Evolutionary conservation across 2,113 vertebrate species (phyloP), one percentile per base, ranked within the genome.

Genomic region (Urocitellus parryii): DNA sequence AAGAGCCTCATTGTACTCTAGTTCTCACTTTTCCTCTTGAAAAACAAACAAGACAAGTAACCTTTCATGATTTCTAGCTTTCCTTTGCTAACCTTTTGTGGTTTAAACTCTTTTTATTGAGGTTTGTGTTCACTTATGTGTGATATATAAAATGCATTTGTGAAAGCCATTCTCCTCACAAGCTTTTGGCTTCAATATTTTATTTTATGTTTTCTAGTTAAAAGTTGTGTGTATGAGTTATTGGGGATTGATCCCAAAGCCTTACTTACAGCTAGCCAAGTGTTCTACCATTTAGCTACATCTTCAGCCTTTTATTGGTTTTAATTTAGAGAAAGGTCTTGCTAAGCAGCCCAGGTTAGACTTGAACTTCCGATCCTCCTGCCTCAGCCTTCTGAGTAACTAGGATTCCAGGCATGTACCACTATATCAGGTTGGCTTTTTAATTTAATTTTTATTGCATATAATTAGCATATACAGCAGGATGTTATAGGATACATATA

Each of bases 121-220:
- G 68, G 67, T 32, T 42, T 17, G 22, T 74, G 34, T 92, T n/a
- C 77, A 51, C 17, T 84, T 84, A 14, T 2, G 37, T 14, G 25
- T 77, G 20, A 51, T 22, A 76, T 68, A 51, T 76, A 67, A 88
- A 92, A 84, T 70, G 22, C 0, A 45, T 3, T 39, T 16, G 24
- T 16, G 42, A 90, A 96, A 94, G 67, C 45, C 29, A 51, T 88
- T 81, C 77, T 92, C 45, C 14, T 45, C 25, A 17, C 4, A 83
- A 93, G 73, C 32, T 85, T 95, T 81, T 94, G 53, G 29, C 45
- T 83, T 95, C 39, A 58, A 34, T 70, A 39, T 76, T 63, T 63
- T 37, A 73, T n/a, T 37, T 56, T 70, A 34, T 45, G 24, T 8
- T 68, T 22, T 27, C 17, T 7, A 12, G 5, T 11, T 17, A 70